A percentile compares a stretch with the other conserved stretches of the same genome.
Conservation (phyloP, 2,113 vertebrate species). For the Nibea albiflora region DNA sequence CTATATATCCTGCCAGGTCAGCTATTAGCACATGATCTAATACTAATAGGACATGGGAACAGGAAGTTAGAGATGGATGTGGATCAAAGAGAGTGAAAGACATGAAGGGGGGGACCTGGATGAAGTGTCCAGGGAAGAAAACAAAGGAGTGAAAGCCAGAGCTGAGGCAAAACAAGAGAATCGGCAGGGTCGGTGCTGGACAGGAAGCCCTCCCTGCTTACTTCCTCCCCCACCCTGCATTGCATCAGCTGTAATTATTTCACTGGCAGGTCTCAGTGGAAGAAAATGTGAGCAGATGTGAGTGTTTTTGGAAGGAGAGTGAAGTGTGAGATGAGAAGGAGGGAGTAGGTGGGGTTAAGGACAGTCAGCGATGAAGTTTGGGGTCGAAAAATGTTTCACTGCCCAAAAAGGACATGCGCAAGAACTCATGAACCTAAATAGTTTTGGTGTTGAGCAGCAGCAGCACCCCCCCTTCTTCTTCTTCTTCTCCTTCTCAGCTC, state of each 20-base stretch:
- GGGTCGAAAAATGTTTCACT: conserved; percentile 68
- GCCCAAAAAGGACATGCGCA: conserved; percentile 83
- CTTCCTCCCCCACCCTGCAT: conserved; percentile 60
- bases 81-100: conserved; percentile 7
- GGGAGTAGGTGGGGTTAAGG: conserved; percentile 34
- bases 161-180: conserved; percentile 22
- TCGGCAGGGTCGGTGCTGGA: conserved; percentile 30
- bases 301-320: conserved; percentile 60
- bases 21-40: conserved; percentile 47
- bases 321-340: neutral
- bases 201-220: conserved; percentile 65
- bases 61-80: conserved; percentile 42
- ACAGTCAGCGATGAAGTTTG: conserved; percentile 39
- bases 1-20: conserved; percentile 46
- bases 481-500: conserved; percentile 4
- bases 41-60: conserved; percentile 1
- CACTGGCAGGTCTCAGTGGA: conserved; percentile 55
- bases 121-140: conserved; percentile 20
- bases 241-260: conserved; percentile 73
- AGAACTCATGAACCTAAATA: conserved; percentile 61
- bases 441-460: conserved; percentile 65
- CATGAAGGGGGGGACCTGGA: neutral
- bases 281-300: conserved; percentile 77
- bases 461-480: neutral
- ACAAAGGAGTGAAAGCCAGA: conserved; percentile 41